A percentile compares a stretch with the other conserved stretches of the same genome.
phyloP scores from a whole-genome alignment of 2,888 invertebrate genomes.

The Mylabris sibirica region DNA sequence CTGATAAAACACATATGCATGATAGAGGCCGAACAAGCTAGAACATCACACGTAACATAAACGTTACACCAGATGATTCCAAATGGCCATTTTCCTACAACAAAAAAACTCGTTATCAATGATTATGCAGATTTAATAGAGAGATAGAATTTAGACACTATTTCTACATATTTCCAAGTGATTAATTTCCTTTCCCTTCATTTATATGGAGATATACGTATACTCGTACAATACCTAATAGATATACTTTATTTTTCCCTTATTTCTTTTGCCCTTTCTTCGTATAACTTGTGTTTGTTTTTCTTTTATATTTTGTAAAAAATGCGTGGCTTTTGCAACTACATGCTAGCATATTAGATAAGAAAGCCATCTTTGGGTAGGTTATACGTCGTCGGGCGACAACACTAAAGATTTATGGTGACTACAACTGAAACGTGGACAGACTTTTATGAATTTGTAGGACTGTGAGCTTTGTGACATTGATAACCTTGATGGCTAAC shows the following conservation, averaged over 20 bases:
- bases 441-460: neutral
- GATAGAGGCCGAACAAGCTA: constrained; percentile 94
- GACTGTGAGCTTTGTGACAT: neutral
- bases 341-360: neutral
- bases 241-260: neutral
- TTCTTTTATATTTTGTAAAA: neutral
- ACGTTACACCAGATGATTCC: constrained; percentile 93
- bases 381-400: constrained; percentile 13
- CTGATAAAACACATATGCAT: constrained; percentile 96
- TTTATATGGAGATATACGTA: neutral
- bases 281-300: neutral
- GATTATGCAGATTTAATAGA: neutral
- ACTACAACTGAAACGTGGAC: constrained; percentile 9
- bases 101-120: constrained; percentile 32
- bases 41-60: constrained; percentile 94
- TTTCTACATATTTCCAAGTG: neutral
- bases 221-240: neutral
- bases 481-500: neutral
- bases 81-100: constrained; percentile 90
- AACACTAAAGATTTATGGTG: constrained; percentile 22
- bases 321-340: neutral
- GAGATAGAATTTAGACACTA: neutral
- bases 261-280: neutral
- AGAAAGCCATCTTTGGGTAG: constrained; percentile 12
- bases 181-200: neutral